Evolutionary conservation across 1,140 invertebrate species (phyloP).

Genomic region (Lithobius niger): DNA sequence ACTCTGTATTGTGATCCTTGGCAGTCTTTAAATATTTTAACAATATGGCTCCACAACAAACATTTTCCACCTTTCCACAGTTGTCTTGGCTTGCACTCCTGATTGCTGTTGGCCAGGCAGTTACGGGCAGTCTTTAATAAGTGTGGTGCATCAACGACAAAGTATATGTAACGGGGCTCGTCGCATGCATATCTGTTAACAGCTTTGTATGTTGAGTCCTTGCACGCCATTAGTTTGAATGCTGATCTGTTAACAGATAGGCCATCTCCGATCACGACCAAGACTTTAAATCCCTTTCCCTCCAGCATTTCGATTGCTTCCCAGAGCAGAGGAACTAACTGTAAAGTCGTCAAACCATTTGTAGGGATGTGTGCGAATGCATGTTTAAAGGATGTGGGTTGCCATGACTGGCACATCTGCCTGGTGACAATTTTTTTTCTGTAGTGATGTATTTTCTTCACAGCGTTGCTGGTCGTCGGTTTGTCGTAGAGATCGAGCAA

Average conservation of each 20-base stretch:
- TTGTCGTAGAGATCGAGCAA: neutral
- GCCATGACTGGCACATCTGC: too few relatives aligned
- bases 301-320: neutral
- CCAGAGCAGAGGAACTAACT: neutral
- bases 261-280: slow-evolving; percentile 2
- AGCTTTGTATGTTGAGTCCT: neutral
- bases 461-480: neutral
- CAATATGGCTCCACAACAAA: neutral
- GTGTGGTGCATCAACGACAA: slow-evolving; percentile 5
- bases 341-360: neutral
- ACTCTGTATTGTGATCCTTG: neutral
- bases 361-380: slow-evolving; percentile 2
- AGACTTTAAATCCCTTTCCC: neutral
- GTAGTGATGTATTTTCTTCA: neutral
- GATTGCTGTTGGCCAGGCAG: slow-evolving; percentile 1
- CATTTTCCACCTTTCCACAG: neutral
- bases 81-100: neutral
- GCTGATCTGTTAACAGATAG: neutral
- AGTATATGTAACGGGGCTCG: neutral
- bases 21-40: neutral
- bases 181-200: slow-evolving; percentile 2
- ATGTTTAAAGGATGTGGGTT: neutral
- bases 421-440: neutral
- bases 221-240: neutral
- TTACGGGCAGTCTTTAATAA: slow-evolving; percentile 4